These are phyloP conservation scores for Heterotis niloticus DNA, from an alignment of 2,113 vertebrate genomes.

Conservation along the genomic window DNA sequence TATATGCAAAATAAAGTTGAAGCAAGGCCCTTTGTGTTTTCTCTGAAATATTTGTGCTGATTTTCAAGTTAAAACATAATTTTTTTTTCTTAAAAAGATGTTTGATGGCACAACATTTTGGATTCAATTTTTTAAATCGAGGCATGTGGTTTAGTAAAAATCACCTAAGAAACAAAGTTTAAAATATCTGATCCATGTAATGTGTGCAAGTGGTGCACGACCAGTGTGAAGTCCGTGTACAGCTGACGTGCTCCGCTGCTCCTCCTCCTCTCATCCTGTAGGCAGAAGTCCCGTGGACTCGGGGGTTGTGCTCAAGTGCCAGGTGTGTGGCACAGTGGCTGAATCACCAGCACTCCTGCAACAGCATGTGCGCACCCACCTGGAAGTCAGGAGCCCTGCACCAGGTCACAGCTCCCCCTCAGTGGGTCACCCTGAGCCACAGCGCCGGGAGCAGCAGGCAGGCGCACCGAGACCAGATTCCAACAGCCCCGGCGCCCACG, in stretches of 20 bases:
- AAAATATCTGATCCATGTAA: not conserved
- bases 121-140: not conserved
- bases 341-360: conserved; percentile 75
- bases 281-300: conserved; percentile 70
- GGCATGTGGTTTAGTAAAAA: not conserved
- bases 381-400: conserved; percentile 57
- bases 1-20: not conserved
- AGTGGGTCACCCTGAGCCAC: conserved; percentile 44
- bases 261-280: conserved; percentile 37
- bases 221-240: not conserved
- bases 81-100: too few relatives aligned
- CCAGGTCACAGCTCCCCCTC: conserved; percentile 49
- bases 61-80: too few relatives aligned
- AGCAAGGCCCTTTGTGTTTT: too few relatives aligned
- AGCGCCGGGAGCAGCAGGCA: conserved; percentile 44
- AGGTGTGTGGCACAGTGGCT: conserved; percentile 70
- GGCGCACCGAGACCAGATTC: conserved; percentile 58
- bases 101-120: too few relatives aligned
- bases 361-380: conserved; percentile 74
- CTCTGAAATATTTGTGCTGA: too few relatives aligned
- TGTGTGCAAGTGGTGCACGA: not conserved
- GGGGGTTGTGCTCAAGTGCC: conserved; percentile 69
- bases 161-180: not conserved
- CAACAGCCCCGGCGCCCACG: conserved; percentile 64
- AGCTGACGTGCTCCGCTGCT: not conserved